Base-by-base conservation (phyloP, 2,888 invertebrate genomes). In the Timema podura region DNA sequence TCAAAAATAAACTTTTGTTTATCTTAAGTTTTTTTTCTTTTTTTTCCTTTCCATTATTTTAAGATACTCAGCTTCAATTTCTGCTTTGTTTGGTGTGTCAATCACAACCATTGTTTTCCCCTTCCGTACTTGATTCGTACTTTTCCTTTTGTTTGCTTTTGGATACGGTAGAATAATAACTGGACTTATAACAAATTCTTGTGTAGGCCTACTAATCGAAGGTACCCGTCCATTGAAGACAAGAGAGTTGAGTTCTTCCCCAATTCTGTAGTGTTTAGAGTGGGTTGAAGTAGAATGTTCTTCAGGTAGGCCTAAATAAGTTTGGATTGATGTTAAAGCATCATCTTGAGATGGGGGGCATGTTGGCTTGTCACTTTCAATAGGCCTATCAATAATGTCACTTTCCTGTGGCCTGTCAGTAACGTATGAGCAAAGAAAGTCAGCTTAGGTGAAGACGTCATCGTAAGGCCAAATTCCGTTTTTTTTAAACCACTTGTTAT, bases 211-310 rank as follows among this genome's bases (percentile, higher is more conserved):
- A 30, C 30, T 30, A 30, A 3, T 30, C 30, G 3, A 30, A 30
- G 30, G 30, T 30, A 30, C 3, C 2, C 30, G 30, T 30, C 30
- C 30, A 30, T 3, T 30, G 30, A 3, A 30, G 30, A 30, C 30
- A 30, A 30, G 30, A 30, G 30, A 30, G 30, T 30, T 30, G 30
- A 30, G 30, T 30, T 30, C 1, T 30, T 59, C 16, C 45, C 44
- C 59, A 7, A 16, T 59, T 30, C 45, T 59, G 16, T 59, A 44
- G 44, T 59, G 59, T n/a, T 59, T 59, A 44, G 59, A 59, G 59
- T 59, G 7, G 44, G 59, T n/a, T 59, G 59, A 16, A 59, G 44
- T 59, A 59, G 16, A 15, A 30, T 3, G 30, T 30, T 30, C 30
- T 30, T 30, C 30, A 2, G 30, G 30, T 30, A 30, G 30, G 30